Conservation (phyloP, 2,797 vertebrate species). For the Potorous gilbertii region DNA sequence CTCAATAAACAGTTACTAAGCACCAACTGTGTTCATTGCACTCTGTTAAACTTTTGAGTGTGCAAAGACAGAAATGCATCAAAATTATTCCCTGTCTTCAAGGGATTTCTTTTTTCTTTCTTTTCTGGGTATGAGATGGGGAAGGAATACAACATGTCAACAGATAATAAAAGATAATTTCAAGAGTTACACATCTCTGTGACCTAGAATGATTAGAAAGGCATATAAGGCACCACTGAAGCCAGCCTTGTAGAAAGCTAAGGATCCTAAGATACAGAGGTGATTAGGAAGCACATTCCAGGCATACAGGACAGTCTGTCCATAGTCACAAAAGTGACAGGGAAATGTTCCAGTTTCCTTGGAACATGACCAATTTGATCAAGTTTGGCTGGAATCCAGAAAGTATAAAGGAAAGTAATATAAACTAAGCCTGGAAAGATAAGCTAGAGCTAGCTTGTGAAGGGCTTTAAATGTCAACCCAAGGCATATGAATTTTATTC, state of each 20-base stretch:
- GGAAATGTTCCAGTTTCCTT: not conserved
- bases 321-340: not conserved
- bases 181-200: not conserved
- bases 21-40: not conserved
- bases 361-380: not conserved
- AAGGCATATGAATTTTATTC: not conserved
- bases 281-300: not conserved
- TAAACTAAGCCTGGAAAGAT: not conserved
- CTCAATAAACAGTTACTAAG: not conserved
- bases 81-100: not conserved
- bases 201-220: not conserved
- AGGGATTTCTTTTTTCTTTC: not conserved
- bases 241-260: not conserved
- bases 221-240: not conserved
- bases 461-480: not conserved
- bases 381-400: not conserved
- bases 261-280: not conserved
- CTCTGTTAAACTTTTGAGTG: not conserved
- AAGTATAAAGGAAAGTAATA: not conserved
- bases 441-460: not conserved
- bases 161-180: not conserved
- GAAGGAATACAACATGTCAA: not conserved
- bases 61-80: not conserved
- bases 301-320: not conserved
- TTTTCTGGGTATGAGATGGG: not conserved